Conservation (phyloP, 1,140 invertebrate genomes). For the Drosophila tani region DNA sequence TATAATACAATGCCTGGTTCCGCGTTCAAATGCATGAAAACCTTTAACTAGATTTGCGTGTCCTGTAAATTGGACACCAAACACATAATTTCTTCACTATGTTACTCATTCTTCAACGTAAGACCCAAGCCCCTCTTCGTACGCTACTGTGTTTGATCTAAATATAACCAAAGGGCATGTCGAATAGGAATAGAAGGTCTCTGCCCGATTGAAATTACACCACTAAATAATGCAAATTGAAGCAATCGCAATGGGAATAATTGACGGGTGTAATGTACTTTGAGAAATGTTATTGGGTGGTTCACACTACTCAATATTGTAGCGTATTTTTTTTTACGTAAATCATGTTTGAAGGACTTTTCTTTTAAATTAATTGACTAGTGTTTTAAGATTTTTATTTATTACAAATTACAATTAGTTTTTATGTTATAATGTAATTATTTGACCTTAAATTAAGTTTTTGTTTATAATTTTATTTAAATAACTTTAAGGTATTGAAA, state of each 20-base stretch:
- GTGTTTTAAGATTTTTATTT: background rate
- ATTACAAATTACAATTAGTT: background rate
- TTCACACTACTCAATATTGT: background rate
- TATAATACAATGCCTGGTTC: too few species aligned
- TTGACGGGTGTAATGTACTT: constrained; percentile 26
- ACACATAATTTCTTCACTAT: background rate
- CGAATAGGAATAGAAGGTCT: constrained; percentile 14
- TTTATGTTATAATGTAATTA: too few species aligned
- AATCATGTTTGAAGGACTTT: too few species aligned
- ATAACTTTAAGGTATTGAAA: background rate
- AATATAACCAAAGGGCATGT: constrained; percentile 30
- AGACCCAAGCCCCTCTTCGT: background rate
- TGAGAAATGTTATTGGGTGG: constrained; percentile 12
- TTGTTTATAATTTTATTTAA: background rate
- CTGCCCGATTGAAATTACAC: constrained; percentile 23
- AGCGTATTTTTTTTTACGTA: background rate
- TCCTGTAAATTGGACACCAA: too few species aligned
- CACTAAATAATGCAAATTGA: constrained; percentile 39
- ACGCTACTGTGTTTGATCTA: constrained; percentile 6
- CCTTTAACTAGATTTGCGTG: too few species aligned
- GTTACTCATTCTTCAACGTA: too few species aligned
- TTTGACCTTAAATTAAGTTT: too few species aligned
- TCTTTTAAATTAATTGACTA: too few species aligned
- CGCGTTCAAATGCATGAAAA: too few species aligned
- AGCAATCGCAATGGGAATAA: constrained; percentile 20